A percentile compares a stretch with the other conserved stretches of the same genome.
phyloP scores from a whole-genome alignment of 2,888 invertebrate species.

The Scelioninae gen. 2 region DNA sequence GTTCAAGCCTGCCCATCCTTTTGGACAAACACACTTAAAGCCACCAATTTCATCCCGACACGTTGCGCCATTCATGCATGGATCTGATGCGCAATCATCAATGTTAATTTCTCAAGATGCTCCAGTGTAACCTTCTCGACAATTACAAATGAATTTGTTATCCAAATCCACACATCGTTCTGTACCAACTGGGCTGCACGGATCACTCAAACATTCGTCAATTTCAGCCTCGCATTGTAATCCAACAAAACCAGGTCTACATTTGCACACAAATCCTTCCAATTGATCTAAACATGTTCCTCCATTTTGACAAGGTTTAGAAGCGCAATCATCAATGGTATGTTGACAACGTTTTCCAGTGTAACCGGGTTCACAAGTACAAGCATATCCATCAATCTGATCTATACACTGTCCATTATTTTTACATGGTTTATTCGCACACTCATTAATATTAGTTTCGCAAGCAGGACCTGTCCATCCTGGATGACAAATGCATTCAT shows the following conservation, averaged over 20 bases:
- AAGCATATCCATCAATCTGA: constrained; percentile 87
- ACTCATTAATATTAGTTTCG: constrained; percentile 94
- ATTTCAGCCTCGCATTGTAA: constrained; percentile 95
- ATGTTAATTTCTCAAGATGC: constrained; percentile 89
- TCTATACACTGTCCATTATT: constrained; percentile 96
- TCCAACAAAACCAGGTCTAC: constrained; percentile 93
- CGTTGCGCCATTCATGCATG: constrained; percentile 92
- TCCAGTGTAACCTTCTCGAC: constrained; percentile 92
- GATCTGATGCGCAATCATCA: constrained; percentile 89
- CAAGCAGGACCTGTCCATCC: constrained; percentile 93
- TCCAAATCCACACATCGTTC: constrained; percentile 92
- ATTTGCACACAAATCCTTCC: constrained; percentile 94
- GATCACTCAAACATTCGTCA: constrained; percentile 93
- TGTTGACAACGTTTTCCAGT: constrained; percentile 96
- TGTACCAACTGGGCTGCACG: constrained; percentile 93
- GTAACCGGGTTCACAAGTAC: constrained; percentile 94
- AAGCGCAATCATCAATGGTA: constrained; percentile 92
- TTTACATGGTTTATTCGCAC: constrained; percentile 90
- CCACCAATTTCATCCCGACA: constrained; percentile 91
- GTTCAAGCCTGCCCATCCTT: constrained; percentile 90
- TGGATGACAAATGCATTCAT: constrained; percentile 92
- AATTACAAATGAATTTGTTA: constrained; percentile 90
- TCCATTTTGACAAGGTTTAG: constrained; percentile 93
- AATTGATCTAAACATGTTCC: constrained; percentile 91
- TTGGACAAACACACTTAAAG: constrained; percentile 87